Evolutionary conservation across 2,113 vertebrate genomes (phyloP), one percentile per base, ranked within the genome.

Genomic region (Parus major): DNA sequence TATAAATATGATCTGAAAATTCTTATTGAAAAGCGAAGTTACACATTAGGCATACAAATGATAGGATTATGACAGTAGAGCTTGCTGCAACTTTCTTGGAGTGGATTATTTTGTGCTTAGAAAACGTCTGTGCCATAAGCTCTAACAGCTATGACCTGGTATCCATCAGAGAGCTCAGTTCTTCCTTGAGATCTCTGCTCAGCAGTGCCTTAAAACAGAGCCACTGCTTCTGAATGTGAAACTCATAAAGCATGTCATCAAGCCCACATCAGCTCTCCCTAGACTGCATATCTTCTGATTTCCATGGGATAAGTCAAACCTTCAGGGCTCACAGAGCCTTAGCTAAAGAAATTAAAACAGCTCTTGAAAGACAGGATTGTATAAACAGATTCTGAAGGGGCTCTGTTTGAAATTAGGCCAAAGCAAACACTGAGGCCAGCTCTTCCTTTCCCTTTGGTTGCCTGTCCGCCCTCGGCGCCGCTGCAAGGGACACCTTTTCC

Each of bases 311-410:
- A 95, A 90, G 29, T 56, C 63, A 69, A 64, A 91, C 82, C 96
- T 97, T 82, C 47, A 86, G 95, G 95, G 80, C 70, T 65, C 9
- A 12, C 63, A 57, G 76, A 93, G 68, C 78, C 75, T 89, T 91
- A 87, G 53, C 92, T 95, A 91, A 91, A 97, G 91, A 97, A 96
- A 95, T 95, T 96, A 95, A 95, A 97, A 90, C 50, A 84, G 84
- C 78, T 95, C 84, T 94, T 95, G 96, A 97, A 96, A 97, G 94
- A 92, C 86, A 83, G 88, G 75, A 91, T 69, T 95, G 93, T 90
- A 86, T 92, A 95, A 97, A 97, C 85, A 92, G 82, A 71, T 82
- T 92, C 89, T 44, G 79, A 93, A 95, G 79, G 96, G 9, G 5
- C 49, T 89, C 82, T 82, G 92, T 95, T 96, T 95, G 95, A 96